Conservation (phyloP, 2,888 invertebrate genomes). For the Orthonevra nobilis region DNA sequence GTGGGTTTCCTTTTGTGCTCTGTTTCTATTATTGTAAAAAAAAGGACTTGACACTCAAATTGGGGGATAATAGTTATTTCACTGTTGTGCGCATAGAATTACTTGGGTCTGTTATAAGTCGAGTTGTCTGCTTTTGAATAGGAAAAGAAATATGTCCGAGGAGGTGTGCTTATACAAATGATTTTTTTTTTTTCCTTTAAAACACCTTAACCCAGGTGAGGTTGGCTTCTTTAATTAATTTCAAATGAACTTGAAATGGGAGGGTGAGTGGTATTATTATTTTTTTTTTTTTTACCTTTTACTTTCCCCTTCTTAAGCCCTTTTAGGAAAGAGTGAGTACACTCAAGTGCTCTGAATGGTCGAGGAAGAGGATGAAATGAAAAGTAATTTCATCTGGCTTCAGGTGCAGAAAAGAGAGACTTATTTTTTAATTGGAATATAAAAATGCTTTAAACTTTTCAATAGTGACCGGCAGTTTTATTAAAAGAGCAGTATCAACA, state of each 20-base stretch:
- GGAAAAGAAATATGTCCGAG: not conserved
- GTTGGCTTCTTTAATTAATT: conserved; percentile 63
- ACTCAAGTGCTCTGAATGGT: not conserved
- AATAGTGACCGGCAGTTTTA: not conserved
- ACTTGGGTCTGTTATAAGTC: no score
- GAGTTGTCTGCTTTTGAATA: not conserved
- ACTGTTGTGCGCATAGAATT: no score
- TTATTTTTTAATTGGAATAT: conserved; percentile 54
- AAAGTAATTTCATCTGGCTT: conserved; percentile 43
- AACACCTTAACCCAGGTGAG: conserved; percentile 41
- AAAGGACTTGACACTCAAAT: not conserved
- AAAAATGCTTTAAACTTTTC: conserved; percentile 27
- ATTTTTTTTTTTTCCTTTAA: not conserved
- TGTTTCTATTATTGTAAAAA: not conserved
- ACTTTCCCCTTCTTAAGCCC: no score
- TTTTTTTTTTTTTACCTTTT: conserved; percentile 1
- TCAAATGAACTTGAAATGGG: conserved; percentile 50
- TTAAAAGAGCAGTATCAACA: conserved; percentile 13
- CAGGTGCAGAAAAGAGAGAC: conserved; percentile 25
- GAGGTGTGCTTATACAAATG: conserved; percentile 13
- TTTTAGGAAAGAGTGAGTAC: not conserved
- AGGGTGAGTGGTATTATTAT: conserved; percentile 2
- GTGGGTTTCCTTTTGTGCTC: conserved; percentile 81
- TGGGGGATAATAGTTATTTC: not conserved
- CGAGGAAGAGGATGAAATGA: not conserved